These are phyloP conservation scores for Ahaetulla prasina DNA, from an alignment of 2,113 vertebrate species.

Conservation along the genomic window DNA sequence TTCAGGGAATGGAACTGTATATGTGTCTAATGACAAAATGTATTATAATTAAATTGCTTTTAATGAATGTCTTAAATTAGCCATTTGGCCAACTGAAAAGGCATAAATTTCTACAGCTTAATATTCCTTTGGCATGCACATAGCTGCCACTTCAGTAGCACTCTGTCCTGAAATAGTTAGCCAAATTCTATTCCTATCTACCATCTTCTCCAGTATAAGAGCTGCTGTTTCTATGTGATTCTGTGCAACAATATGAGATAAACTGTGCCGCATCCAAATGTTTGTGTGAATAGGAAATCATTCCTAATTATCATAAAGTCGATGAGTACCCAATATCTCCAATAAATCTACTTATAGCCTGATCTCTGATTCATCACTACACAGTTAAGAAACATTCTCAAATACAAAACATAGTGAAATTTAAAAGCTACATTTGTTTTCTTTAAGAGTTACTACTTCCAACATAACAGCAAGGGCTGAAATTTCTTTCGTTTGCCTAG, in stretches of 20 bases:
- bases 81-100: slow-evolving; percentile 24
- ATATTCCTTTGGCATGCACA: not conserved
- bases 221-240: not conserved
- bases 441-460: not conserved
- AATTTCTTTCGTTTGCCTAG: slow-evolving; percentile 19
- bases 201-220: not conserved
- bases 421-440: slow-evolving; percentile 17
- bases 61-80: slow-evolving; percentile 14
- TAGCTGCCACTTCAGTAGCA: not conserved
- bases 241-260: not conserved
- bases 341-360: not conserved
- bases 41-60: slow-evolving; percentile 8
- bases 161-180: not conserved
- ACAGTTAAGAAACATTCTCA: not conserved
- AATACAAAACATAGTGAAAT: slow-evolving; percentile 38
- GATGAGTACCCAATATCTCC: not conserved
- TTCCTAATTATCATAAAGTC: not conserved
- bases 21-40: slow-evolving; percentile 28
- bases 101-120: slow-evolving; percentile 15
- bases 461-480: slow-evolving; percentile 1
- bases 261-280: not conserved
- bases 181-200: not conserved
- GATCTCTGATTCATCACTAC: slow-evolving; percentile 19
- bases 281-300: not conserved
- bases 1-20: slow-evolving; percentile 2